Base-by-base conservation (phyloP, 2,888 invertebrate species). In the Mesoligia furuncula region DNA sequence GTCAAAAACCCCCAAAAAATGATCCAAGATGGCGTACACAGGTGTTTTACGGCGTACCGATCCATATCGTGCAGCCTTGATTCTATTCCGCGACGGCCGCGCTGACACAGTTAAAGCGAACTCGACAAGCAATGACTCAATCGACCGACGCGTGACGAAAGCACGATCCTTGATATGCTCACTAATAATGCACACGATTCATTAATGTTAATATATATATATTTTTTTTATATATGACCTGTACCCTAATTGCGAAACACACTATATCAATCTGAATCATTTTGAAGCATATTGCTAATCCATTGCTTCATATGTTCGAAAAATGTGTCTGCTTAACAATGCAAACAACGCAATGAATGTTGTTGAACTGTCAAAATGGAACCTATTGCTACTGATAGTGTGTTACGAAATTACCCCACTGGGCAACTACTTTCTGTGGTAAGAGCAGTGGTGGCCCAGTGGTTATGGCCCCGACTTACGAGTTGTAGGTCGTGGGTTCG, bases 51-150 rank as follows among this genome's bases (percentile, higher is more conserved):
- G 84, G 90, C 88, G 85, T 90, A 89, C 89, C 90, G 93, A 94
- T 93, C 91, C 91, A 93, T 92, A 93, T 92, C 91, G 88, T 86
- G 86, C 92, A 95, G 94, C 95, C 95, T 95, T 95, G 95, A 93
- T 93, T 95, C 95, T 95, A 95, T 95, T 95, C 95, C 93, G 95
- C 95, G 95, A 93, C 93, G 95, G 94, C 89, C 95, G 90, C 93
- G 80, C 93, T 95, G 95, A 95, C 95, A 95, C 95, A 93, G 93
- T 95, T 95, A 93, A 89, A 89, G 89, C 90, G 90, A 89, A 88
- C 88, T 90, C 91, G 88, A 88, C 90, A 91, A 90, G 92, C 92
- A 92, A 91, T 95, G 95, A 95, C 93, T 95, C 95, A 94, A 93
- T 92, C 91, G 90, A 87, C 90, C 87, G 83, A 84, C 85, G 92